phyloP scores from a whole-genome alignment of 2,888 invertebrate genomes.

The Agrotis exclamationis region DNA sequence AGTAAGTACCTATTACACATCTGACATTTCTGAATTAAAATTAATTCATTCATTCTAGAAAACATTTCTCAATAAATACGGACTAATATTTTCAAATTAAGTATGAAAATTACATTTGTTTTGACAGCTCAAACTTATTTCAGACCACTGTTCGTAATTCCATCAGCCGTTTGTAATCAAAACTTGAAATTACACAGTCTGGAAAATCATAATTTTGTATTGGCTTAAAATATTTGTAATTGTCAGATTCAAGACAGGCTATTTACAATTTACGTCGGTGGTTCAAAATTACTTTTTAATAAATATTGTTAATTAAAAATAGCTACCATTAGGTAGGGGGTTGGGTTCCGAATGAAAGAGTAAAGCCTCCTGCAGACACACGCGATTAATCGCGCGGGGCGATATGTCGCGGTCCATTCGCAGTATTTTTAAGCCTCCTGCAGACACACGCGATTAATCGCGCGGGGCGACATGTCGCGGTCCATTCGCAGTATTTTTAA shows the following conservation, averaged over 20 bases:
- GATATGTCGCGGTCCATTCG: too few species aligned
- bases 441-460: too few species aligned
- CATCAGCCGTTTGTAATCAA: constrained; percentile 28
- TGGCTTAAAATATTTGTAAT: constrained; percentile 26
- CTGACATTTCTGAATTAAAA: too few species aligned
- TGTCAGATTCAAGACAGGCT: neutral
- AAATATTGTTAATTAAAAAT: neutral
- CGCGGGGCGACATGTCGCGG: too few species aligned
- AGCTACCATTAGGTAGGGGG: too few species aligned
- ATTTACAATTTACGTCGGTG: neutral
- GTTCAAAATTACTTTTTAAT: neutral
- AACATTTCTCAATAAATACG: neutral
- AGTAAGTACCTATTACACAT: too few species aligned
- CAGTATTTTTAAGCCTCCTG: too few species aligned
- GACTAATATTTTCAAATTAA: constrained; percentile 8
- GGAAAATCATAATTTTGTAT: constrained; percentile 11
- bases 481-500: too few species aligned
- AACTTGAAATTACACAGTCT: constrained; percentile 37
- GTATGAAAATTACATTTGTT: constrained; percentile 22
- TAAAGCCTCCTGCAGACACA: too few species aligned
- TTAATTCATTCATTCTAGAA: neutral
- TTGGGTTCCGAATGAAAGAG: too few species aligned
- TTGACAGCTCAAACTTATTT: constrained; percentile 9
- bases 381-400: too few species aligned
- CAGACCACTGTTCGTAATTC: neutral